These are phyloP conservation scores for Rhingia rostrata DNA, from an alignment of 2,888 invertebrate genomes.

Conservation along the genomic window DNA sequence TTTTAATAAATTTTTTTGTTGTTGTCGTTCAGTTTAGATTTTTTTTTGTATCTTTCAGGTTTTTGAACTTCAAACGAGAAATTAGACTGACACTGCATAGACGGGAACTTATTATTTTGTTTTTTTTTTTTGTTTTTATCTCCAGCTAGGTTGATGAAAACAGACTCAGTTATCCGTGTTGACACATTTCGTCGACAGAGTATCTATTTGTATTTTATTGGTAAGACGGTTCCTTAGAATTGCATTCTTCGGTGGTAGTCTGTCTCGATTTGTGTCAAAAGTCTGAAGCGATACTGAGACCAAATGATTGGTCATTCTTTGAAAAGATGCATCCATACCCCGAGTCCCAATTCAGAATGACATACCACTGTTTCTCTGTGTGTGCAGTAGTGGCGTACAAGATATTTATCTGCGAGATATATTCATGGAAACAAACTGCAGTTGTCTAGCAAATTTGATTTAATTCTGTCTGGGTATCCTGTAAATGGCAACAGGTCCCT, in stretches of 20 bases:
- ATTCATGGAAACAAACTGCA: constrained; percentile 21
- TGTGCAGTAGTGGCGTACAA: constrained; percentile 6
- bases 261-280: neutral
- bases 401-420: constrained; percentile 9
- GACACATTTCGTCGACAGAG: constrained; percentile 3
- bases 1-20: constrained; percentile 27
- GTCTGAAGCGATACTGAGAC: neutral
- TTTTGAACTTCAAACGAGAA: constrained; percentile 69
- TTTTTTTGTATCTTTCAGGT: constrained; percentile 57
- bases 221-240: neutral
- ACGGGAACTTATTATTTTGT: constrained; percentile 31
- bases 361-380: neutral
- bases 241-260: neutral
- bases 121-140: neutral
- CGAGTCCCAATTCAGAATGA: constrained; percentile 13
- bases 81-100: constrained; percentile 40
- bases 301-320: neutral
- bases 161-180: neutral
- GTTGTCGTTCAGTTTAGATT: neutral
- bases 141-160: neutral
- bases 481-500: constrained; percentile 47
- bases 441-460: constrained; percentile 31
- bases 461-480: constrained; percentile 33
- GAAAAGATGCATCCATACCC: neutral
- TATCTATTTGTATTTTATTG: neutral